Percentiles rank a stretch among this genome's conserved stretches.
Conservation (phyloP, 2,113 vertebrate genomes). For the Ciconia boyciana region DNA sequence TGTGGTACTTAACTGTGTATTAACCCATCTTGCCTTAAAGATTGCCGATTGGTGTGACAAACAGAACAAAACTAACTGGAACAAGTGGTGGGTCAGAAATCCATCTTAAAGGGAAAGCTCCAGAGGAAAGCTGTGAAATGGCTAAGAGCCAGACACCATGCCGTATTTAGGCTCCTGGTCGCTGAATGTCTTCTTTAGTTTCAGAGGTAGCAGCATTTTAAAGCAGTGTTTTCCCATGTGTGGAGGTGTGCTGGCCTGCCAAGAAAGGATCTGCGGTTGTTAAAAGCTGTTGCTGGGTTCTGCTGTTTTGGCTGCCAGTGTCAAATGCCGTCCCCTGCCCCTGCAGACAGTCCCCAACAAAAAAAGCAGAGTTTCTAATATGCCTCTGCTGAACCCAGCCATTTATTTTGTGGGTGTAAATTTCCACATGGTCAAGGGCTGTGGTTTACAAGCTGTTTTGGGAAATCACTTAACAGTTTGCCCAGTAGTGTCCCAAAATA, state of each 20-base stretch:
- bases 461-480: not conserved
- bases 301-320: not conserved
- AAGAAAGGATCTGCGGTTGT: not conserved
- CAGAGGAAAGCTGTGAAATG: not conserved
- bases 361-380: not conserved
- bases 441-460: not conserved
- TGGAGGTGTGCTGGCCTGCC: not conserved
- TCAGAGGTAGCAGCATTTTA: not conserved
- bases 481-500: not conserved
- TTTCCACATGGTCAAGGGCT: not conserved
- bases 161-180: fast-evolving
- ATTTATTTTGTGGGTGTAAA: not conserved
- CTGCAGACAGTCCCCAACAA: fast-evolving
- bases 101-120: not conserved
- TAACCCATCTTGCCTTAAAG: not conserved
- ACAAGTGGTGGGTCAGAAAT: not conserved
- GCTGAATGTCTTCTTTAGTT: not conserved
- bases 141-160: not conserved
- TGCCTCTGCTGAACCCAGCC: not conserved
- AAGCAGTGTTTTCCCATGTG: not conserved
- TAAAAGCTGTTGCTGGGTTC: not conserved
- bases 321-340: not conserved
- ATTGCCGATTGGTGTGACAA: not conserved
- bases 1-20: not conserved
- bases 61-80: not conserved